These are phyloP conservation scores for Nomada ruficornis DNA, from an alignment of 2,888 invertebrate genomes.

Conservation along the genomic window DNA sequence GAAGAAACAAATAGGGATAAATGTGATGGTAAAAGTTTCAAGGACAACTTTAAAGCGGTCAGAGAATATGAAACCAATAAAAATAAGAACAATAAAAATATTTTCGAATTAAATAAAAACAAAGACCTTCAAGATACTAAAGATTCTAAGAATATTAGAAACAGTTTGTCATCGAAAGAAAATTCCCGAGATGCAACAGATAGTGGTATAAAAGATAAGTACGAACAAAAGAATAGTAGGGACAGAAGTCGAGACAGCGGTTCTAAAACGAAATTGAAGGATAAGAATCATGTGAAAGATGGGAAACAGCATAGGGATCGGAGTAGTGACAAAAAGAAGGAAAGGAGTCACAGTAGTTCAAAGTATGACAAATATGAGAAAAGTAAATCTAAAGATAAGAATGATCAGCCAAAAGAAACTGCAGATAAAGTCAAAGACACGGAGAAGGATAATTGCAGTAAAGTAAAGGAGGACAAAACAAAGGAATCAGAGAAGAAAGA, in stretches of 20 bases:
- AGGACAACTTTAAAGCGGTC: constrained; percentile 79
- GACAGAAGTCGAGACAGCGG: constrained; percentile 76
- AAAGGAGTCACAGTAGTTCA: constrained; percentile 65
- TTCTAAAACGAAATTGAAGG: constrained; percentile 70
- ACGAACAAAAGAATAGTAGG: constrained; percentile 73
- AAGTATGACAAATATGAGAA: constrained; percentile 73
- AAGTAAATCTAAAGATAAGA: constrained; percentile 69
- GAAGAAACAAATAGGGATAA: constrained; percentile 83
- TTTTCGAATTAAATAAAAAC: constrained; percentile 75
- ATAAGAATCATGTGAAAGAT: constrained; percentile 67
- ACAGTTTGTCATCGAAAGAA: constrained; percentile 75
- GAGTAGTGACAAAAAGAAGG: constrained; percentile 72
- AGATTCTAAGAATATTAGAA: constrained; percentile 69
- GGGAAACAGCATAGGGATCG: constrained; percentile 71
- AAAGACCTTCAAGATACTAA: constrained; percentile 74
- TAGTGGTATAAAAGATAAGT: constrained; percentile 71
- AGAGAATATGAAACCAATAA: constrained; percentile 75
- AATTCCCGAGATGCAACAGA: constrained; percentile 79
- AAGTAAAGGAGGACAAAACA: constrained; percentile 70
- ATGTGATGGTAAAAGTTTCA: constrained; percentile 80
- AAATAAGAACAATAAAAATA: constrained; percentile 69
- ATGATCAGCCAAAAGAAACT: constrained; percentile 60
- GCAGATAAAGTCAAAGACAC: constrained; percentile 70
- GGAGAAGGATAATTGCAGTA: constrained; percentile 66
- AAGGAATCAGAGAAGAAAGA: constrained; percentile 78